phyloP scores from a whole-genome alignment of 2,888 invertebrate genomes.

The Stictocephala bisonia region DNA sequence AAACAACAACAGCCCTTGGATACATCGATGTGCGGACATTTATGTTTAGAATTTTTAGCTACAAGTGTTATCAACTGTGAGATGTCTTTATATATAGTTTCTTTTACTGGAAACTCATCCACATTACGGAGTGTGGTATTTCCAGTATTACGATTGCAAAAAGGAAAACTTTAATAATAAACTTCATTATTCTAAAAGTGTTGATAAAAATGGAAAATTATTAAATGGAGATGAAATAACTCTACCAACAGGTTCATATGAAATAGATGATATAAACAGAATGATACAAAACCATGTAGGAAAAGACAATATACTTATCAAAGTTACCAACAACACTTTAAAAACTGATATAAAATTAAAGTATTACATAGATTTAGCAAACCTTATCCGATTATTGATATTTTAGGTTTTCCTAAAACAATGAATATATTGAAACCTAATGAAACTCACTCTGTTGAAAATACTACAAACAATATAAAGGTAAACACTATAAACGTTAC shows the following conservation, averaged over 20 bases:
- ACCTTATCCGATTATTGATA: neutral
- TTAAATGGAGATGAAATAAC: neutral
- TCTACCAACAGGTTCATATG: slow-evolving; percentile 16
- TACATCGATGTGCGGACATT: slow-evolving; percentile 3
- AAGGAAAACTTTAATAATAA: slow-evolving; percentile 16
- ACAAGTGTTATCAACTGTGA: neutral
- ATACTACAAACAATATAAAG: neutral
- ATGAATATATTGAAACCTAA: neutral
- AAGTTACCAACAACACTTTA: slow-evolving; percentile 11
- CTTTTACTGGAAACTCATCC: neutral
- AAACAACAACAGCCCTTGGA: neutral
- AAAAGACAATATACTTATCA: neutral
- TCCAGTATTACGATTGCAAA: neutral
- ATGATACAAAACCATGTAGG: neutral
- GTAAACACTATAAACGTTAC: slow-evolving; percentile 19
- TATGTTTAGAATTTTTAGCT: slow-evolving; percentile 28
- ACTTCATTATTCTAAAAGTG: slow-evolving; percentile 1
- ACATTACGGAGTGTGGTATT: neutral
- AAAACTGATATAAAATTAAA: neutral
- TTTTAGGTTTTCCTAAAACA: neutral
- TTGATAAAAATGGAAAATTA: neutral
- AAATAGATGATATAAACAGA: slow-evolving; percentile 14
- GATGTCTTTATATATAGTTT: slow-evolving; percentile 32
- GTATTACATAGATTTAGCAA: slow-evolving; percentile 23
- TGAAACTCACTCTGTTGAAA: neutral